phyloP scores from a whole-genome alignment of 2,113 vertebrate species.

The Apus apus region DNA sequence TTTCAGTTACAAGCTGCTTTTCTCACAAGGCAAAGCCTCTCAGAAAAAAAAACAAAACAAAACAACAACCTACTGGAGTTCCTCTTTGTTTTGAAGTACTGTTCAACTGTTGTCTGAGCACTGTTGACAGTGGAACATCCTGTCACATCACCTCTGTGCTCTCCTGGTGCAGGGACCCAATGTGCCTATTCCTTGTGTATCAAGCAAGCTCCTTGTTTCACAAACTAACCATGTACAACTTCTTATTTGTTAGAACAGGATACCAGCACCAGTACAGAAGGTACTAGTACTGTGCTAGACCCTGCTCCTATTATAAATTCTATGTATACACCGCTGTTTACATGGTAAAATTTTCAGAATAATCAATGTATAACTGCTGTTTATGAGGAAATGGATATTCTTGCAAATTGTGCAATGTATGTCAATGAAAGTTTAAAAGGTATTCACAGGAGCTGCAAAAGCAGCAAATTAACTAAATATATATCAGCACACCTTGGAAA shows the following conservation, averaged over 20 bases:
- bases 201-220: neutral
- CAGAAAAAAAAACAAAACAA: neutral
- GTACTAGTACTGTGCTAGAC: neutral
- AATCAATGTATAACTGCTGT: neutral
- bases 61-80: too few species aligned
- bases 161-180: neutral
- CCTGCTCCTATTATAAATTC: neutral
- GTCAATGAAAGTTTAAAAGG: neutral
- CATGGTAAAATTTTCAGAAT: neutral
- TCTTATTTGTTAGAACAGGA: neutral
- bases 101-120: neutral
- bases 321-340: neutral
- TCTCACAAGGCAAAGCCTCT: neutral
- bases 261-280: neutral
- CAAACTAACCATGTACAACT: neutral
- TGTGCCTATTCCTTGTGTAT: neutral
- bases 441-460: neutral
- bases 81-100: neutral
- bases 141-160: fast-evolving
- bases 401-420: neutral
- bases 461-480: neutral
- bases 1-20: neutral
- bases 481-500: neutral
- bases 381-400: neutral
- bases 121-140: neutral